Evolutionary conservation across 2,113 vertebrate species (phyloP).

Genomic region (Megalops atlanticus): DNA sequence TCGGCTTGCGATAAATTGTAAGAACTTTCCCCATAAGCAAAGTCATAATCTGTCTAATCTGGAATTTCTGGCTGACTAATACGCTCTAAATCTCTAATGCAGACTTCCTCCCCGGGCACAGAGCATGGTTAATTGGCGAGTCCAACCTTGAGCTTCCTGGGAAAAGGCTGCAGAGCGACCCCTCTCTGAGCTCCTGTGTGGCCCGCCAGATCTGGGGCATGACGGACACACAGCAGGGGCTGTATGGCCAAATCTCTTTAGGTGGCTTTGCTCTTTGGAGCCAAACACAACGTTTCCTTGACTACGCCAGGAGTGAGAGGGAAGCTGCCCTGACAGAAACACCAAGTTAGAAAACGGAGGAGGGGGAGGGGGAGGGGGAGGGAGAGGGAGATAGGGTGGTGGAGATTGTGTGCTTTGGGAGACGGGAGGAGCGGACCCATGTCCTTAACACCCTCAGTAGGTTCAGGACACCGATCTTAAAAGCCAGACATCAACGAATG

Average conservation of each 20-base stretch:
- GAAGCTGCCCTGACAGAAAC: neutral
- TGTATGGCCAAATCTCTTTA: constrained; percentile 4
- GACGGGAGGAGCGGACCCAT: neutral
- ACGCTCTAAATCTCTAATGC: constrained; percentile 19
- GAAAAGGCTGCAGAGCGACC: constrained; percentile 4
- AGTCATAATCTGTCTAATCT: constrained; percentile 31
- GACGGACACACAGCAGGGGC: constrained; percentile 1
- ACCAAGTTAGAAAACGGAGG: neutral
- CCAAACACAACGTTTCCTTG: neutral
- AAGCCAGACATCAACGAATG: neutral
- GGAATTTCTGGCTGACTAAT: constrained; percentile 27
- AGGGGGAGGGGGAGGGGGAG: neutral
- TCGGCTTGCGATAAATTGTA: constrained; percentile 17
- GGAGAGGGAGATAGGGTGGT: neutral
- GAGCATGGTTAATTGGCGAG: constrained; percentile 19
- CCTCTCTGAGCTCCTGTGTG: neutral
- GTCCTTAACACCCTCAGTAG: neutral
- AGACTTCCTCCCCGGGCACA: constrained; percentile 21
- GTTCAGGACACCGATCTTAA: neutral
- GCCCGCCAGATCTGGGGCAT: neutral
- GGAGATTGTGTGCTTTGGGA: neutral
- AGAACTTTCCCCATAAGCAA: constrained; percentile 13
- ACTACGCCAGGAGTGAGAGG: neutral
- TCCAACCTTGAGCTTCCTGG: constrained; percentile 37
- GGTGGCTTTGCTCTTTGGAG: neutral